Conservation (phyloP, 2,113 vertebrate species). For the Micronisus gabar region DNA sequence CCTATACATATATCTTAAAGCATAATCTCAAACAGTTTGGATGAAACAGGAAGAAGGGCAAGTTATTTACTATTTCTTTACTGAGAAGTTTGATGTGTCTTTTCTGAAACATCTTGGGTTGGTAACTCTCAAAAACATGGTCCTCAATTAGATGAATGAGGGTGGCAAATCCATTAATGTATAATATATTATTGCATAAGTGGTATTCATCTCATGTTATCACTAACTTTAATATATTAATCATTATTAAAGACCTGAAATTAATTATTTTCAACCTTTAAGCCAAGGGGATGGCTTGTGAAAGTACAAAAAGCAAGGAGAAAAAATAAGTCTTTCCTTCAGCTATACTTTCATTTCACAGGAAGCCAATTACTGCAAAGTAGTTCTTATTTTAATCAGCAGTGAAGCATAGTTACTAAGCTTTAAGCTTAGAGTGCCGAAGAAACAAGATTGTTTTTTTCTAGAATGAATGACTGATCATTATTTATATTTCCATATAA, state of each 20-base stretch:
- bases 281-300: background rate
- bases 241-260: background rate
- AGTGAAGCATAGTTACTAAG: background rate
- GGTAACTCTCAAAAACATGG: background rate
- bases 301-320: background rate
- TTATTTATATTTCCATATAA: slow-evolving; percentile 1
- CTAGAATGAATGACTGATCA: background rate
- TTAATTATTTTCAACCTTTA: background rate
- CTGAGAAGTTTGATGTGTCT: background rate
- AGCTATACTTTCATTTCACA: background rate
- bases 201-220: background rate
- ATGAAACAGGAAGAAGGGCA: background rate
- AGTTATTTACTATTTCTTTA: background rate
- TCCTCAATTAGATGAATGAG: background rate
- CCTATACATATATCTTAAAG: background rate
- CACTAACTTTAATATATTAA: background rate
- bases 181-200: background rate
- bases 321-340: background rate
- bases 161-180: background rate
- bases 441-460: background rate
- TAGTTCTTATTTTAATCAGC: background rate
- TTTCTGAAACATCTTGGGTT: background rate
- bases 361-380: background rate
- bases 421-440: background rate
- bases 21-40: background rate